Conservation (phyloP, 2,888 invertebrate species). For the Xiphydria camelus region DNA sequence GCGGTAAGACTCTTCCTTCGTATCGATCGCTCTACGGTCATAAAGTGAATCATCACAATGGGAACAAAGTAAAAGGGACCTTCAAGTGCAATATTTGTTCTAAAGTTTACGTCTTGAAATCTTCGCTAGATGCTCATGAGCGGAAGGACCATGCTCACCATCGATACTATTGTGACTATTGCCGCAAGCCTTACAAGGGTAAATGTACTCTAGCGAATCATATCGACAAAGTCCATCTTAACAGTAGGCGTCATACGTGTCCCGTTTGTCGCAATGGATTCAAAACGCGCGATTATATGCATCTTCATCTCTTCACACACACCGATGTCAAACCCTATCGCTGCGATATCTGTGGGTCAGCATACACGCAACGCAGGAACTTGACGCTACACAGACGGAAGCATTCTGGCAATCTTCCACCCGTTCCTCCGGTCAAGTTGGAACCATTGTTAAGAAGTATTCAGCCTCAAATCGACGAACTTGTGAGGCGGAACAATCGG, state of each 20-base stretch:
- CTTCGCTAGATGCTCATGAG: conserved; percentile 29
- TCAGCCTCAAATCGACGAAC: too few relatives aligned
- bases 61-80: conserved; percentile 28
- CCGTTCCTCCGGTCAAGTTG: conserved; percentile 22
- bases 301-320: conserved; percentile 27
- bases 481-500: too few relatives aligned
- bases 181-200: too few relatives aligned
- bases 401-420: conserved; percentile 39
- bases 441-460: too few relatives aligned
- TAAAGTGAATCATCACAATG: conserved; percentile 40
- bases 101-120: neutral
- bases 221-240: too few relatives aligned
- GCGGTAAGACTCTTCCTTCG: conserved; percentile 35
- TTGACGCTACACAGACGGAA: conserved; percentile 18
- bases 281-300: neutral
- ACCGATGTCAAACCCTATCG: conserved; percentile 45
- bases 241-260: neutral
- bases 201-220: neutral
- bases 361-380: conserved; percentile 8
- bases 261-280: neutral
- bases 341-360: conserved; percentile 42
- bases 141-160: conserved; percentile 52
- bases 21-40: too few relatives aligned
- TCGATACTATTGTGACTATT: conserved; percentile 44
- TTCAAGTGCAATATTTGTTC: conserved; percentile 38